These are phyloP conservation scores for Tragelaphus strepsiceros DNA, from an alignment of 2,113 vertebrate species.

Conservation along the genomic window DNA sequence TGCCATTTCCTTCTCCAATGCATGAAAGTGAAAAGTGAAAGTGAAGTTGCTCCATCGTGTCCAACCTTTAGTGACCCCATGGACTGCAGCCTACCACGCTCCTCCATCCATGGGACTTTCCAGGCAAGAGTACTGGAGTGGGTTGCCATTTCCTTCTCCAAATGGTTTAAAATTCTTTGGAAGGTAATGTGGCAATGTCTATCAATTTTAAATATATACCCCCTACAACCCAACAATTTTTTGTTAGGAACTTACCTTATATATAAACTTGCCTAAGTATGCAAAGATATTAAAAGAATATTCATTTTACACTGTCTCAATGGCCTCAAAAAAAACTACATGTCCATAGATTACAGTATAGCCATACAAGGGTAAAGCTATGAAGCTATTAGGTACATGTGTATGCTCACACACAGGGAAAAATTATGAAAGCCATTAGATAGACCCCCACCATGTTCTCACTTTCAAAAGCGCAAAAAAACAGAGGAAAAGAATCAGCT, in stretches of 20 bases:
- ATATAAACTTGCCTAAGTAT: slow-evolving; percentile 23
- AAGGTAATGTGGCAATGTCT: neutral
- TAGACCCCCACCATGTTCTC: neutral
- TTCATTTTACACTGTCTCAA: neutral
- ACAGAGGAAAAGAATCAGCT: neutral
- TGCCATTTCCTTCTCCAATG: too few species aligned
- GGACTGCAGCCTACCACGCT: too few species aligned
- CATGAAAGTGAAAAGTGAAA: too few species aligned
- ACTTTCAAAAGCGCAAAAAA: neutral
- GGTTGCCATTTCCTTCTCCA: too few species aligned
- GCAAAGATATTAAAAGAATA: neutral
- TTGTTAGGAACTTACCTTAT: neutral
- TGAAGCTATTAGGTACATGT: neutral
- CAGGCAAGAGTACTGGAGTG: too few species aligned
- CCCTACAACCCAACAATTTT: neutral
- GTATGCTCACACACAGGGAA: neutral
- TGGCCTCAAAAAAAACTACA: neutral
- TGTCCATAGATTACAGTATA: neutral
- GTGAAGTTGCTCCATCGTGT: too few species aligned
- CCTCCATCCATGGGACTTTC: too few species aligned
- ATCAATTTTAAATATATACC: neutral
- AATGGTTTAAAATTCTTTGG: neutral
- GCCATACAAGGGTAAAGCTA: neutral
- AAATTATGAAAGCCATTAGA: neutral
- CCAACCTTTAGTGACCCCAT: too few species aligned